Base-by-base conservation (phyloP, 64 coral and sea anemone genomes). In the Actinia tenebrosa region DNA sequence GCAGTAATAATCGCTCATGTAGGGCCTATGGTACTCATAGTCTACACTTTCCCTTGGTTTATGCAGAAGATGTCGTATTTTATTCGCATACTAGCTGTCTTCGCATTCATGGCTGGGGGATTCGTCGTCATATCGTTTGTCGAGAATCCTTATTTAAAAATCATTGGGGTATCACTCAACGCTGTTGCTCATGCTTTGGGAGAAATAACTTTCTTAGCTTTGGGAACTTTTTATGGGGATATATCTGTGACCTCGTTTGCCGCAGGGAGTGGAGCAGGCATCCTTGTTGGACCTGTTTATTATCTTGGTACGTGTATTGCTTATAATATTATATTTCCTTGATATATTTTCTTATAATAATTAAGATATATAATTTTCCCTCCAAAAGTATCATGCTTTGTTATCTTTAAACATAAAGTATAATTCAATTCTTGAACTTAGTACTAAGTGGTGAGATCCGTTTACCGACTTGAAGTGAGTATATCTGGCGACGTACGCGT, bases 11-110 rank as follows among this genome's bases (percentile, higher is more conserved):
- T 87, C 4, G 84, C 94, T 7, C 94, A 97, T 53, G 94, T 97
- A 44, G 88, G 91, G 3, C 91, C 94, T 2, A 97, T 97, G 94
- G 91, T 91, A 10, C 72, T 93, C 8, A 88, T 97, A 0, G 89
- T 89, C 44, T 90, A 84, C 3, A 71, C 61, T 56, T 81, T 89
- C 3, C 94, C 94, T 16, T 97, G 94, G 94, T 97, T 66, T 19
- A 97, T 97, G 91, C 89, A 97, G 47, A 90, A 64, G 60, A 80
- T 90, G 37, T 87, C 94, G 20, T 97, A 97, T 58, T 97, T 93
- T 23, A 90, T 78, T 27, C 88, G 94, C 5, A 88, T 92, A 3
- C 45, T 97, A 53, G 83, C 84, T 1, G 71, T 97, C 47, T 90
- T 97, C 53, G 22, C 59, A 9, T 92, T 87, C 4, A 93, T 97